phyloP scores from a whole-genome alignment of 2,797 vertebrate species.

The Crenuchus spilurus region DNA sequence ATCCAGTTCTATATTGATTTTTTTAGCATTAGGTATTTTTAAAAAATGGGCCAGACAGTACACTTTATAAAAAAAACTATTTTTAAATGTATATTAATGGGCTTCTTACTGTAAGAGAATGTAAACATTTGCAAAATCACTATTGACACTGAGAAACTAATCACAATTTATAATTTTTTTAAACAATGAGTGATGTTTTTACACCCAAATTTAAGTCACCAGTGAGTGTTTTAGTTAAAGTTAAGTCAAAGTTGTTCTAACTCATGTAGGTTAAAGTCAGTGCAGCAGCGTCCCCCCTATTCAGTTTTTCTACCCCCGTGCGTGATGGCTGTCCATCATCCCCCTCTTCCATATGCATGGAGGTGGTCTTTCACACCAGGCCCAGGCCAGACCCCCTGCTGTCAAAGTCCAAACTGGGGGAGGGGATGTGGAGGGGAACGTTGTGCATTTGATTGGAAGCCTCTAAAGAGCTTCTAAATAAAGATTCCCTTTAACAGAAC shows the following conservation, averaged over 20 bases:
- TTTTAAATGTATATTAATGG: no score
- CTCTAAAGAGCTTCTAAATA: conserved; percentile 51
- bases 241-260: conserved; percentile 12
- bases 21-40: no score
- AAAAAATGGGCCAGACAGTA: no score
- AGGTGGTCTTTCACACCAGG: conserved; percentile 46
- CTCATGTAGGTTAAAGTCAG: conserved; percentile 10
- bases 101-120: no score
- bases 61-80: no score
- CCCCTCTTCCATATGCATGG: conserved; percentile 55
- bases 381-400: conserved; percentile 39
- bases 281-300: conserved; percentile 10
- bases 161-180: no score
- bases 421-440: conserved; percentile 21
- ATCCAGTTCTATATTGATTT: no score
- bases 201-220: no score
- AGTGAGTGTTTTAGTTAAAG: no score
- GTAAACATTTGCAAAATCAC: no score
- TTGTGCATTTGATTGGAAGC: conserved; percentile 54
- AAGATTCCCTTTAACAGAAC: conserved; percentile 53
- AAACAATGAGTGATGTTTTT: no score
- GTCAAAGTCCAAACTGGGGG: conserved; percentile 36
- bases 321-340: conserved; percentile 55
- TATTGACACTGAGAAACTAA: no score
- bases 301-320: conserved; percentile 35